Conservation (phyloP, 2,888 invertebrate genomes). For the Meteorus cinctellus region DNA sequence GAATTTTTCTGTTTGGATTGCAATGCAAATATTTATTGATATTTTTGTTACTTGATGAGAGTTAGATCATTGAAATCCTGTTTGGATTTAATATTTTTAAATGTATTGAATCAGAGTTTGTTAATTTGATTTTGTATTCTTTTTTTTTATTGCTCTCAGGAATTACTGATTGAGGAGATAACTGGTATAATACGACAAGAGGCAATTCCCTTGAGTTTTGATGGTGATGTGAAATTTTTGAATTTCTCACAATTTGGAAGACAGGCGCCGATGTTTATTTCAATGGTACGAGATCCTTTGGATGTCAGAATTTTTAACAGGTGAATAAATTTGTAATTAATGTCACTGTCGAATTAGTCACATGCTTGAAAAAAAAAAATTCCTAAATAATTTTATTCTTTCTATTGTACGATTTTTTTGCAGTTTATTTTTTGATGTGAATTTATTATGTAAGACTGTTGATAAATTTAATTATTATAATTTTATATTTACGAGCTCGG, state of each 20-base stretch:
- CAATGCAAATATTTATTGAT: neutral
- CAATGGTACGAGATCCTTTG: conserved; percentile 78
- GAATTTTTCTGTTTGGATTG: neutral
- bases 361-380: no score
- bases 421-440: no score
- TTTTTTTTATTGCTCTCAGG: conserved; percentile 67
- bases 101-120: no score
- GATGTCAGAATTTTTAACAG: conserved; percentile 75
- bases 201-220: conserved; percentile 78
- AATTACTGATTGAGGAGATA: conserved; percentile 75
- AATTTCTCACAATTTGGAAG: conserved; percentile 77
- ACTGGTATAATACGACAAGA: conserved; percentile 74
- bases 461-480: no score
- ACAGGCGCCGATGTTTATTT: conserved; percentile 78
- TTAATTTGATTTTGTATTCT: neutral
- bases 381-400: no score
- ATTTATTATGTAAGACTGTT: no score
- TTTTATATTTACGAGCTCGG: no score
- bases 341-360: no score
- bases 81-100: no score
- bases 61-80: no score
- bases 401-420: no score
- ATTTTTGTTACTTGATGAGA: neutral
- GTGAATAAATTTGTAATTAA: conserved; percentile 60
- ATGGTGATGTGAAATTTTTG: conserved; percentile 77